Base-by-base conservation (phyloP, 2,888 invertebrate genomes). In the Synanthedon andrenaeformis region DNA sequence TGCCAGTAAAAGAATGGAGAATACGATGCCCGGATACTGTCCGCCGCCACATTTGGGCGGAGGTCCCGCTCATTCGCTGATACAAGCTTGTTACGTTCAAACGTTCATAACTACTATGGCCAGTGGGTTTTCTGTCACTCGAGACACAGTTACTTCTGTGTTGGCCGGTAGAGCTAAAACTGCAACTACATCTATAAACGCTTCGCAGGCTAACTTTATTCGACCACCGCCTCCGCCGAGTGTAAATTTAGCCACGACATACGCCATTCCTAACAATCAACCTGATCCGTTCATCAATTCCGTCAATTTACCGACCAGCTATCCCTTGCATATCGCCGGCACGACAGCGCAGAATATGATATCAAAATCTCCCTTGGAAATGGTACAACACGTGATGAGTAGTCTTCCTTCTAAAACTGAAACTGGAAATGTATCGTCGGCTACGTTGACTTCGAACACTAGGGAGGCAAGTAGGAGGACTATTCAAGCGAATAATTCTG, bases 121-220 rank as follows among this genome's bases (percentile, higher is more conserved):
- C 0, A 92, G 93, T 67, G 92, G 93, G 8, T 91, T 93, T 69
- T 94, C 94, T 0, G 92, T 91, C 3, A 93, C 93, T 42, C 90
- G 94, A 61, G 94, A 94, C 69, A 94, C 95, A 0, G 93, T 95
- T 17, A 95, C 95, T 0, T 94, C 92, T 0, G 94, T 94, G 2
- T 74, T 93, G 57, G 94, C 94, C 2, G 94, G 94, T 3, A 89
- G 91, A 71, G 90, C 94, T 0, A 92, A 92, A 62, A 94, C 94
- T 0, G 92, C 92, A 0, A 93, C 94, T 0, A 93, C 94, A 1
- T 92, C 94, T 0, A 90, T 93, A 28, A 93, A 92, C 62, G 90
- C 91, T 35, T 89, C 91, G 4, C 84, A 82, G 58, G 89, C 65
- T 54, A 89, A 71, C 66, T 86, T 77, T 55, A 62, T 80, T 8